Evolutionary conservation across 2,113 vertebrate genomes (phyloP).

Genomic region (Progne subis): DNA sequence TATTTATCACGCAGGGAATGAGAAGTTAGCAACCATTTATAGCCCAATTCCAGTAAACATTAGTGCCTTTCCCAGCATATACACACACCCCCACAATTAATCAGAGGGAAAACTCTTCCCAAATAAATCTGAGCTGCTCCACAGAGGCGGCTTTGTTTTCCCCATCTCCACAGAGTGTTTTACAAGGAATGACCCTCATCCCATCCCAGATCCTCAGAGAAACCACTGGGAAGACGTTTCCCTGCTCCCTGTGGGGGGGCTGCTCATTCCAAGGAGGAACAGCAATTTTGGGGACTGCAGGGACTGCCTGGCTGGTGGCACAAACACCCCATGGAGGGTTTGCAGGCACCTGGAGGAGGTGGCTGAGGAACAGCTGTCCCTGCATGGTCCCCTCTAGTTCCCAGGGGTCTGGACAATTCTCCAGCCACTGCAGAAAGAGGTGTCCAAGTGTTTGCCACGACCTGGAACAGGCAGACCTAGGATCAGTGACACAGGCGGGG

Average conservation of each 20-base stretch:
- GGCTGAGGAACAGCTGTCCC: accelerated
- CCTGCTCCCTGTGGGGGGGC: neutral
- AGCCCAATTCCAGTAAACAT: constrained; percentile 51
- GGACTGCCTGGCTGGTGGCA: neutral
- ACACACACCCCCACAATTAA: constrained; percentile 36
- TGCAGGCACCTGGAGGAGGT: neutral
- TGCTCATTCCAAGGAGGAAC: accelerated
- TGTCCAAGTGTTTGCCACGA: too few species aligned
- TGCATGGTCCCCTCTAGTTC: too few species aligned
- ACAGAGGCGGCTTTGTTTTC: neutral
- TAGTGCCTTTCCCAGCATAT: constrained; percentile 45
- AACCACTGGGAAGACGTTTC: neutral
- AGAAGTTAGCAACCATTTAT: constrained; percentile 44
- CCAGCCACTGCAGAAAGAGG: neutral
- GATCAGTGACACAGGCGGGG: accelerated
- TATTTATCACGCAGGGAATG: neutral
- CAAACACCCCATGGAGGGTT: neutral
- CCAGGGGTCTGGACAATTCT: neutral
- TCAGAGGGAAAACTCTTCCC: neutral
- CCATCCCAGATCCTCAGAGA: neutral
- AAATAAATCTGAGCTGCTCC: neutral
- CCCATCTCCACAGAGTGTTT: neutral
- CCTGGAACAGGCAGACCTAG: neutral
- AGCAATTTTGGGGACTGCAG: neutral
- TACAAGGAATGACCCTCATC: neutral